Conservation (phyloP, 2,888 invertebrate species). For the Eilema sororculum region DNA sequence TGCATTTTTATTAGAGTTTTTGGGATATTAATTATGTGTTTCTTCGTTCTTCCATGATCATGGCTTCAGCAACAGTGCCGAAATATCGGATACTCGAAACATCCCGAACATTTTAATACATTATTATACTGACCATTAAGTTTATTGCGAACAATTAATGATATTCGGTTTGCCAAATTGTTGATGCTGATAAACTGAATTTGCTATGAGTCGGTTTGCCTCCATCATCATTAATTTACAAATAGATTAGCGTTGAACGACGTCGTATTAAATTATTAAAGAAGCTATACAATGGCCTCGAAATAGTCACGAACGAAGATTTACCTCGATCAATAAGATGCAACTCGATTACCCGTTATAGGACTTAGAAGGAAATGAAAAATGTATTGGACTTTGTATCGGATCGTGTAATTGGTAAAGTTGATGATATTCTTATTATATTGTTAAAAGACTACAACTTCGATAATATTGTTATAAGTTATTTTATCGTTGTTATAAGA, state of each 20-base stretch:
- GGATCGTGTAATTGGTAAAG: neutral
- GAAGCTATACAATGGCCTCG: neutral
- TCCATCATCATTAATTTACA: conserved; percentile 6
- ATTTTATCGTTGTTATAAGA: no score
- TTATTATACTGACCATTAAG: neutral
- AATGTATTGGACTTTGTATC: neutral
- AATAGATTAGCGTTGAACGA: neutral
- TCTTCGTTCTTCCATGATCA: no score
- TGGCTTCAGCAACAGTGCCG: no score
- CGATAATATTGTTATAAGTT: no score
- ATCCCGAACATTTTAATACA: neutral
- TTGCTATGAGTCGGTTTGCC: neutral
- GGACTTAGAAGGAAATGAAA: neutral
- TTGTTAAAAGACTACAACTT: neutral
- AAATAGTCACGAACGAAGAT: neutral
- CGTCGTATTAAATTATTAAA: conserved; percentile 2
- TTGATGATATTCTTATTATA: neutral
- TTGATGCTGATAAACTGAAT: neutral
- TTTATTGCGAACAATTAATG: neutral
- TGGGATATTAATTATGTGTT: no score
- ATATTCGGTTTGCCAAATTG: neutral
- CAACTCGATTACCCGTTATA: neutral
- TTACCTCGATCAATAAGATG: neutral
- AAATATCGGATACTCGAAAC: no score
- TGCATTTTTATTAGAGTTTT: no score